Percentiles rank a stretch among this genome's conserved stretches.
These are phyloP conservation scores for Amiota minor DNA, from an alignment of 2,888 invertebrate genomes.

Conservation along the genomic window DNA sequence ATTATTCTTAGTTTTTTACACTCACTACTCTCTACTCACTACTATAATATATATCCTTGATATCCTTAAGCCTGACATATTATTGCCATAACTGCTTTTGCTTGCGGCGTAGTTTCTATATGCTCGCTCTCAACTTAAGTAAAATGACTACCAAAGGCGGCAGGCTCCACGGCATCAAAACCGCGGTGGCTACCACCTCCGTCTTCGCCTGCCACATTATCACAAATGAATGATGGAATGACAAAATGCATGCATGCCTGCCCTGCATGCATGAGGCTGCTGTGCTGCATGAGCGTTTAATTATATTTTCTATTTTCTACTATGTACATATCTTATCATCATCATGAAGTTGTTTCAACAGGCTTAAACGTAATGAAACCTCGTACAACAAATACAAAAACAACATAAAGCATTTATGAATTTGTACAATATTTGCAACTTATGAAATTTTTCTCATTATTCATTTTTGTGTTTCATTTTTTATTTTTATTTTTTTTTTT, in stretches of 20 bases:
- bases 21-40: background rate
- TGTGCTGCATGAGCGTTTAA: constrained; percentile 42
- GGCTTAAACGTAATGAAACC: constrained; percentile 20
- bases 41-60: constrained; percentile 12
- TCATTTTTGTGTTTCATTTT: constrained; percentile 27
- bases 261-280: constrained; percentile 8
- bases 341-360: background rate
- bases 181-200: background rate
- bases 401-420: too few species aligned
- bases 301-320: constrained; percentile 40
- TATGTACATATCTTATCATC: background rate
- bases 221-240: background rate
- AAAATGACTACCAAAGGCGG: background rate
- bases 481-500: constrained; percentile 43
- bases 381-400: too few species aligned
- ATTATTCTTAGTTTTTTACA: background rate
- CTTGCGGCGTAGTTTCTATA: constrained; percentile 1
- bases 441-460: constrained; percentile 22
- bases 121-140: too few species aligned
- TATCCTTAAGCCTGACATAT: constrained; percentile 29
- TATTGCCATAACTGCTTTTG: constrained; percentile 13
- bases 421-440: constrained; percentile 19
- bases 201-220: background rate
- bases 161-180: background rate
- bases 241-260: background rate